phyloP scores from a whole-genome alignment of 2,113 vertebrate genomes.

The Triplophysa dalaica region DNA sequence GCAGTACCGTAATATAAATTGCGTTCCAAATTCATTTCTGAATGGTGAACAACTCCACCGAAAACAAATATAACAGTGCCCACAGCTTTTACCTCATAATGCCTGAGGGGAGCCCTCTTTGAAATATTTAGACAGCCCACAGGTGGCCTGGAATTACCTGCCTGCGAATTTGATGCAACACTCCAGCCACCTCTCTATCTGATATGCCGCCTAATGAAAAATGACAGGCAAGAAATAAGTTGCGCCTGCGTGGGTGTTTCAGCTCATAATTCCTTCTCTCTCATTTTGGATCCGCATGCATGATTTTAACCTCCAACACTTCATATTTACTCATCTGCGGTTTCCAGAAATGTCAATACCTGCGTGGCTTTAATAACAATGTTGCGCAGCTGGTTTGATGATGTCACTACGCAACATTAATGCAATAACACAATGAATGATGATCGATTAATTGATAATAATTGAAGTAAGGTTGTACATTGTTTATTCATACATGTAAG shows the following conservation, averaged over 20 bases:
- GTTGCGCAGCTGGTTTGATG: neutral
- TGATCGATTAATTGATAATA: too few species aligned
- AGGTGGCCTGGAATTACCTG: slow-evolving; percentile 30
- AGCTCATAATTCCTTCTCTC: neutral
- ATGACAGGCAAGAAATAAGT: slow-evolving; percentile 40
- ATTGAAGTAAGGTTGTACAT: too few species aligned
- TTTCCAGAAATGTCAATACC: neutral
- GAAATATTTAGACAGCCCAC: slow-evolving; percentile 30
- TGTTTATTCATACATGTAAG: too few species aligned
- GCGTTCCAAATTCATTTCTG: too few species aligned
- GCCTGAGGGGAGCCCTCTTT: neutral
- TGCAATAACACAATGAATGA: neutral
- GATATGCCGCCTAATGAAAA: slow-evolving; percentile 32
- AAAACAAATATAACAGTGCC: slow-evolving; percentile 21
- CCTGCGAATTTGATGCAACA: slow-evolving; percentile 28
- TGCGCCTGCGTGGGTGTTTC: neutral
- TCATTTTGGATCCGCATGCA: neutral
- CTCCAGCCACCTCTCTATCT: slow-evolving; percentile 19
- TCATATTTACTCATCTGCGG: neutral
- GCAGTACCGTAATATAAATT: too few species aligned
- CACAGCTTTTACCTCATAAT: slow-evolving; percentile 18
- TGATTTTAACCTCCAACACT: neutral
- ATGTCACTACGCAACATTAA: neutral
- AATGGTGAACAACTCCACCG: neutral
- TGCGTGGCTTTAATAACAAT: neutral